Evolutionary conservation across 2,888 invertebrate genomes (phyloP), one percentile per base, ranked within the genome.

Genomic region (Alitta virens): DNA sequence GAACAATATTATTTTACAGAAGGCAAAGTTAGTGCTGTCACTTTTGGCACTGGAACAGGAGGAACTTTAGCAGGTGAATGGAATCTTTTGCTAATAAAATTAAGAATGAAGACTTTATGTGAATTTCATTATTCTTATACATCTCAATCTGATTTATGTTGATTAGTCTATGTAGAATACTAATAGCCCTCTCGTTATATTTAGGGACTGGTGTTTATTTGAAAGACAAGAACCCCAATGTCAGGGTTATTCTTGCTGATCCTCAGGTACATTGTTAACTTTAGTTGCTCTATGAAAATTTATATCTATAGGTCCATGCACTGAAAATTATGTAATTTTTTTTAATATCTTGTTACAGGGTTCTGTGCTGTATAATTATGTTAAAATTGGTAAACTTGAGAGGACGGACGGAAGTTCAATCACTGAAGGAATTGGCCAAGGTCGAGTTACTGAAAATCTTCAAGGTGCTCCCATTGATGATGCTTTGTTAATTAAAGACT

Each of bases 341-440:
- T 33, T 5, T 33, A 33, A 33, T 33, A n/a, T n/a, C n/a, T n/a
- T n/a, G n/a, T 33, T 33, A 2, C 54, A 80, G 75, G 82, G 82
- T 12, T 80, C 79, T 73, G 80, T 80, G 0, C 66, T 81, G 23
- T 82, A 78, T 66, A 79, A 79, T 67, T 80, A 71, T 65, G 72
- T 78, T 59, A 81, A 78, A 62, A 71, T 77, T 56, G 80, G 81
- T 2, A 77, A 77, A 55, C 66, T 82, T 7, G 81, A 82, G 52
- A 67, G 81, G 55, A 70, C 75, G 2, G 78, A 75, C 16, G 81
- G 79, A 1, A 72, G 74, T 43, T 78, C 78, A 23, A 82, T 82
- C 21, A 75, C 81, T 16, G 82, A 82, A 68, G 82, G 82, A 14
- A 82, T 82, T 63, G 82, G 82, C 60, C 82, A 82, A 72, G 81